These are phyloP conservation scores for Glyptemys insculpta DNA, from an alignment of 2,797 vertebrate species.

Conservation along the genomic window DNA sequence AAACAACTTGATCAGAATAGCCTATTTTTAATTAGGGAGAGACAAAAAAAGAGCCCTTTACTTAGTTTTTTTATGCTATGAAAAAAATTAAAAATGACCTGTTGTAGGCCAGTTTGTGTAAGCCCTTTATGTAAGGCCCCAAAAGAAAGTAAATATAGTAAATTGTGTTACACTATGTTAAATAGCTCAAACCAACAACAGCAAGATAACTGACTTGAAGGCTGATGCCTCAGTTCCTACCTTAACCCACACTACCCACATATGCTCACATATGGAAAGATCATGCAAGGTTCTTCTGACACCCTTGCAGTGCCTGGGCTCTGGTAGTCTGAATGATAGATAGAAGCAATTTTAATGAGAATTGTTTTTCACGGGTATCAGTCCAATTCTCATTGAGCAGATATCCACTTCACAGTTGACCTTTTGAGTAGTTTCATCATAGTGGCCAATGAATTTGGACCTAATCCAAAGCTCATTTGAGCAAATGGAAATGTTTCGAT, in stretches of 20 bases:
- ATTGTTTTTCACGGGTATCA: not conserved
- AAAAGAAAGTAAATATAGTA: not conserved
- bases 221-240: not conserved
- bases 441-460: accelerated
- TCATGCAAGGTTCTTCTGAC: not conserved
- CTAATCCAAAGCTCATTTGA: not conserved
- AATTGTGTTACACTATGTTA: not conserved
- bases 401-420: not conserved
- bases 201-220: not conserved
- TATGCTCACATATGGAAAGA: not conserved
- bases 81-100: not conserved
- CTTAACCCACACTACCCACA: not conserved
- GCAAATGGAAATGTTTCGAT: not conserved
- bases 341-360: not conserved
- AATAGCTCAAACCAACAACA: not conserved
- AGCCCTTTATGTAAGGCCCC: not conserved
- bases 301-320: not conserved
- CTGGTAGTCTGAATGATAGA: not conserved
- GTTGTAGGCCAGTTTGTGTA: not conserved
- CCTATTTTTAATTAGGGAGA: not conserved
- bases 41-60: not conserved
- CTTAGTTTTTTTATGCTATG: not conserved
- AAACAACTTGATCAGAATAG: not conserved
- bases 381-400: not conserved
- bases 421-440: accelerated